Conservation (phyloP, 2,797 vertebrate species). For the Sciurus vulgaris region DNA sequence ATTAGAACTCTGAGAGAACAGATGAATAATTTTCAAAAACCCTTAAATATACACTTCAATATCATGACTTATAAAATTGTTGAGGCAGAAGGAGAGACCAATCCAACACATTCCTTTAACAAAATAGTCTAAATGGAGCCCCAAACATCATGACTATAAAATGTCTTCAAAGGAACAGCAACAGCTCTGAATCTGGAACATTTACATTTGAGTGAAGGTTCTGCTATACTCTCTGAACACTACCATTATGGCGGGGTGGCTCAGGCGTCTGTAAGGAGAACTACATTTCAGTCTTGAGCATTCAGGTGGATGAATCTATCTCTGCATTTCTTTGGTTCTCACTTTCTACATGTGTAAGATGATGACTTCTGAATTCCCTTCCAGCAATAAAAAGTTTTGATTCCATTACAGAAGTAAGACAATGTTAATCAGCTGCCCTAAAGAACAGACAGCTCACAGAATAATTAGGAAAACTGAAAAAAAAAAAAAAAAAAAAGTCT, state of each 20-base stretch:
- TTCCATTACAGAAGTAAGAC: slow-evolving; percentile 60
- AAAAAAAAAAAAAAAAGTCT: not conserved
- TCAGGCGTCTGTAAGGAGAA: too few relatives aligned
- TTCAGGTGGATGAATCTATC: accelerated
- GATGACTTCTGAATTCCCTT: slow-evolving; percentile 15
- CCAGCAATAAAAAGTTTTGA: slow-evolving; percentile 56
- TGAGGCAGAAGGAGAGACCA: not conserved
- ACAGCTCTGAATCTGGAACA: not conserved
- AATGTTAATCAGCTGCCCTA: slow-evolving; percentile 79
- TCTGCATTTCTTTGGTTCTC: not conserved
- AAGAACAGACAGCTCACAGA: slow-evolving; percentile 78
- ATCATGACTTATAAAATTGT: not conserved
- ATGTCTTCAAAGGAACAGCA: not conserved
- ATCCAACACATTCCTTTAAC: not conserved
- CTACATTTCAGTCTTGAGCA: accelerated
- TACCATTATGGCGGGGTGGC: accelerated
- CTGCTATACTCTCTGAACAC: not conserved
- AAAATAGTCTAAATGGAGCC: not conserved
- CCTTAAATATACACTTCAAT: not conserved
- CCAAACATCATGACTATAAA: not conserved
- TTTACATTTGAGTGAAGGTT: not conserved
- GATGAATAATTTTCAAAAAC: not conserved
- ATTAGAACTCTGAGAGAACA: slow-evolving; percentile 14
- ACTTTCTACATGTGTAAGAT: not conserved
- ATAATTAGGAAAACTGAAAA: slow-evolving; percentile 79